Base-by-base conservation (phyloP, 2,888 invertebrate species). In the Epinotia brunnichana region DNA sequence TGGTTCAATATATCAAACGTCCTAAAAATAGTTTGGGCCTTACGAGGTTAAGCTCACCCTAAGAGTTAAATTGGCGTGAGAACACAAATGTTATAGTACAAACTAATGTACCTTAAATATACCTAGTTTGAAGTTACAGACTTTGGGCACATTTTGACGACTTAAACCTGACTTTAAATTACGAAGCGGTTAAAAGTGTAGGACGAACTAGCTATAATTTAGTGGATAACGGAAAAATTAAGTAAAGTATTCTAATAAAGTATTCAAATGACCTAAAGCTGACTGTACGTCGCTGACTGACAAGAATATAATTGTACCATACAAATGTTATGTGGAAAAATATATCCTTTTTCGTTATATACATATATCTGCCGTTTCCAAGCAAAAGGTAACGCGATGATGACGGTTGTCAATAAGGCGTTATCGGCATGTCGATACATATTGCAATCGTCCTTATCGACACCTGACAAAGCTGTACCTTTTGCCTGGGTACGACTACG, bases 61-160 rank as follows among this genome's bases (percentile, higher is more conserved):
- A 53, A 13, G 35, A 29, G 21, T 54, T 5, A 39, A 39, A 53
- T 78, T 76, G 73, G 78, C 76, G 76, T 78, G 79, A 79, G 77
- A 57, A 56, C 15, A 48, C n/a, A 15, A n/a, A n/a, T 48, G 15
- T 15, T 44, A 15, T 15, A 3, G 15, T 44, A 44, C 44, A 44
- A 44, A 3, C 44, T 44, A 15, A 5, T 29, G 29, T 35, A 35
- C 9, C 35, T 35, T 35, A n/a, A n/a, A n/a, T n/a, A 35, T 35
- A 7, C 35, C 35, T 35, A 35, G 35, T 35, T 9, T 7, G 2
- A 35, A 7, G 35, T 9, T 35, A 35, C 29, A 7, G 44, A 44
- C 13, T 13, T n/a, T 4, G 44, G 5, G 44, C 44, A 44, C 15
- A n/a, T 44, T 44, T 44, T 44, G 44, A 15, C n/a, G 44, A 44